Evolutionary conservation across 1,140 invertebrate species (phyloP).

Genomic region (Himalopsyche phryganea): DNA sequence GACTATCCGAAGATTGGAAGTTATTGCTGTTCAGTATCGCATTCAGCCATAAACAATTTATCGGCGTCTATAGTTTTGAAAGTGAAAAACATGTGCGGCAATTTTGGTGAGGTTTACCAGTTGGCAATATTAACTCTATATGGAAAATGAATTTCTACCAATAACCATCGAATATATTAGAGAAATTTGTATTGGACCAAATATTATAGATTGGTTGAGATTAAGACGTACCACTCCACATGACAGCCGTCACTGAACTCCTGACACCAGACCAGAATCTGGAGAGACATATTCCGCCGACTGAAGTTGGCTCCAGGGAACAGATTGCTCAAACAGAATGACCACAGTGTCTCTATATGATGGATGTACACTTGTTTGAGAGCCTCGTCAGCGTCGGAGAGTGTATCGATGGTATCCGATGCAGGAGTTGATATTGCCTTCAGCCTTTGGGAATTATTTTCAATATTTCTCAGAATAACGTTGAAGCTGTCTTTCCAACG

Average conservation of each 20-base stretch:
- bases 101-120: no score
- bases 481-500: constrained; percentile 24
- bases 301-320: constrained; percentile 68
- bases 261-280: constrained; percentile 48
- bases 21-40: no score
- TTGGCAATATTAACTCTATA: no score
- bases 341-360: constrained; percentile 51
- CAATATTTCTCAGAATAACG: constrained; percentile 18
- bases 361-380: constrained; percentile 36
- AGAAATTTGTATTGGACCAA: no score
- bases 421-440: neutral
- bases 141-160: no score
- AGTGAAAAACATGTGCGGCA: no score
- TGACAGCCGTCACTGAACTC: constrained; percentile 22
- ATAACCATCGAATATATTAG: no score
- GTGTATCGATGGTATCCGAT: neutral
- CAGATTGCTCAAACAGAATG: constrained; percentile 57
- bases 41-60: no score
- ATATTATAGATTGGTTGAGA: no score
- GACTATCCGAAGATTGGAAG: no score
- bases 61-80: no score
- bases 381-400: constrained; percentile 41
- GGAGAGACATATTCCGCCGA: constrained; percentile 61
- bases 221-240: constrained; percentile 20
- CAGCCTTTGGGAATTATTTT: neutral